These are phyloP conservation scores for Pampusana beccarii DNA, from an alignment of 2,113 vertebrate genomes.

Conservation along the genomic window DNA sequence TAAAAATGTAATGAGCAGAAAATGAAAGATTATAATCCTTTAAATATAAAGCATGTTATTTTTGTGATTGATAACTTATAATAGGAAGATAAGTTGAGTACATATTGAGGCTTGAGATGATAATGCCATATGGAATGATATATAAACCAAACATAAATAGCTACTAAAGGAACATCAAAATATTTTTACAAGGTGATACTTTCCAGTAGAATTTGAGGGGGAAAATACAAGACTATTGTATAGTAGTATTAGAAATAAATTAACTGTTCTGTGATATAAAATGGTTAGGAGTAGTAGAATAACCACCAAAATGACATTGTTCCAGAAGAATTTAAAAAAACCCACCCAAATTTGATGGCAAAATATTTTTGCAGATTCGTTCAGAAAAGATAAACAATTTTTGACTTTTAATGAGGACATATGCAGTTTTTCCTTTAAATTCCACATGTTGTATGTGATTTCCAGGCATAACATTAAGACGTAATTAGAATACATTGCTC, in stretches of 20 bases:
- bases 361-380: background rate
- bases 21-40: conserved; percentile 24
- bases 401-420: background rate
- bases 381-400: conserved; percentile 5
- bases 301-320: background rate
- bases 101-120: background rate
- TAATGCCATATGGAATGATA: background rate
- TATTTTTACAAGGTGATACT: background rate
- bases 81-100: background rate
- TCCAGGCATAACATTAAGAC: conserved; percentile 18
- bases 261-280: background rate
- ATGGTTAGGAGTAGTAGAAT: background rate
- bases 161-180: background rate
- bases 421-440: conserved; percentile 34
- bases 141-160: conserved; percentile 1
- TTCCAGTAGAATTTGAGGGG: background rate
- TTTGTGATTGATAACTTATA: background rate
- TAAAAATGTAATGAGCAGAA: background rate
- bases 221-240: background rate
- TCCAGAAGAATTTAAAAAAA: background rate
- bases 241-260: background rate
- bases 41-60: background rate
- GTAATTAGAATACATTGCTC: background rate
- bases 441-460: background rate
- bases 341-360: background rate